Evolutionary conservation across 2,888 invertebrate species (phyloP).

Genomic region (Lithophane leautieri): DNA sequence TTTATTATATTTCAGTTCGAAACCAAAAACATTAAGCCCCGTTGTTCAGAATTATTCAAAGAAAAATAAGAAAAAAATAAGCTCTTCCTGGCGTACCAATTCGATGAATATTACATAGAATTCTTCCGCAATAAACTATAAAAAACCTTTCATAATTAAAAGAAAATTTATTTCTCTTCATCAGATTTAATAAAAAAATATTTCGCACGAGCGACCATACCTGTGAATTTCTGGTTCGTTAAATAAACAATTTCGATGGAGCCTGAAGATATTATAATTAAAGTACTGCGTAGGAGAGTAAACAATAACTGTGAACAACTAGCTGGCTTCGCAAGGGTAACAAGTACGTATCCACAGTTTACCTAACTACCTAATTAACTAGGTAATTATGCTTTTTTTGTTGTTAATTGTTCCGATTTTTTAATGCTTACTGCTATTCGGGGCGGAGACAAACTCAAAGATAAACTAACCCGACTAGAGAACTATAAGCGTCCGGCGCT

Average conservation of each 20-base stretch:
- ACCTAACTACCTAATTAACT: no score
- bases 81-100: neutral
- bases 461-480: neutral
- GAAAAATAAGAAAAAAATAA: constrained; percentile 13
- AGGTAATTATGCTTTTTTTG: no score
- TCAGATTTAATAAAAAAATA: constrained; percentile 28
- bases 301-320: constrained; percentile 17
- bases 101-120: constrained; percentile 20
- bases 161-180: constrained; percentile 31
- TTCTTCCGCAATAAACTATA: constrained; percentile 8
- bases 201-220: constrained; percentile 5
- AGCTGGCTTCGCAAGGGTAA: no score
- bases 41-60: constrained; percentile 20
- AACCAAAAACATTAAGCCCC: neutral
- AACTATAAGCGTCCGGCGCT: neutral
- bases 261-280: constrained; percentile 37
- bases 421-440: no score
- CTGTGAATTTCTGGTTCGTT: constrained; percentile 21
- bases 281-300: neutral
- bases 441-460: no score
- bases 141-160: constrained; percentile 18
- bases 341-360: no score
- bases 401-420: no score
- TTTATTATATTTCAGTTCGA: neutral
- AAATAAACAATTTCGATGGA: constrained; percentile 28